Evolutionary conservation across 2,797 vertebrate genomes (phyloP).

Genomic region (Molossus alvarezi): DNA sequence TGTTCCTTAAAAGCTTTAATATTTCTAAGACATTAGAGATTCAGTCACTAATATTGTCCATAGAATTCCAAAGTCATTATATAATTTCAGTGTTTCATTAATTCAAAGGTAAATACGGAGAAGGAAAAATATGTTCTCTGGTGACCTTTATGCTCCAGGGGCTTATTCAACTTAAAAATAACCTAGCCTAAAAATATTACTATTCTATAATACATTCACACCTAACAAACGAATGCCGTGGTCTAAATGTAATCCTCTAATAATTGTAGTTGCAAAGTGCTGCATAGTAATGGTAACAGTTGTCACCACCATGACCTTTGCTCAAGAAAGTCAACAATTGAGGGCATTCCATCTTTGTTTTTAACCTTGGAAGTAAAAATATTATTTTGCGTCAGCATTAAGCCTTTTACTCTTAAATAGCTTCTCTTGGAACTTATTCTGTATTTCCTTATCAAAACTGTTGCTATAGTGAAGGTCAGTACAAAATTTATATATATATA

Average conservation of each 20-base stretch:
- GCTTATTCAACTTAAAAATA: constrained; percentile 33
- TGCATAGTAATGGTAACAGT: constrained; percentile 7
- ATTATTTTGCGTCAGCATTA: constrained; percentile 11
- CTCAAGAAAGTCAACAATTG: neutral
- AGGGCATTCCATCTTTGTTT: constrained; percentile 21
- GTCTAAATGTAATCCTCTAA: neutral
- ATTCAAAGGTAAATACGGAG: constrained; percentile 43
- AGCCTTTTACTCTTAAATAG: neutral
- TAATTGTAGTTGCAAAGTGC: constrained; percentile 15
- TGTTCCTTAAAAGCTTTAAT: neutral
- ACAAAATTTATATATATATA: constrained; percentile 8
- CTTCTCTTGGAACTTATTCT: constrained; percentile 36
- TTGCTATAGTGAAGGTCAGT: constrained; percentile 22
- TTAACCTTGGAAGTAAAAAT: constrained; percentile 72
- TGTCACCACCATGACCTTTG: neutral
- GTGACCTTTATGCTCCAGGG: neutral
- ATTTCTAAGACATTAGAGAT: neutral
- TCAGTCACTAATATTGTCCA: neutral
- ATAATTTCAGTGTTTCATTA: constrained; percentile 49
- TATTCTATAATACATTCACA: constrained; percentile 62
- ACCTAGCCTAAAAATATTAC: constrained; percentile 12
- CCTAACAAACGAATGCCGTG: constrained; percentile 41
- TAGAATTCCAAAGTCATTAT: constrained; percentile 40
- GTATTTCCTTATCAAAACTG: constrained; percentile 45
- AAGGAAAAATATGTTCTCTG: constrained; percentile 56